Base-by-base conservation (phyloP, 1,140 invertebrate genomes). In the Hetaerina americana region DNA sequence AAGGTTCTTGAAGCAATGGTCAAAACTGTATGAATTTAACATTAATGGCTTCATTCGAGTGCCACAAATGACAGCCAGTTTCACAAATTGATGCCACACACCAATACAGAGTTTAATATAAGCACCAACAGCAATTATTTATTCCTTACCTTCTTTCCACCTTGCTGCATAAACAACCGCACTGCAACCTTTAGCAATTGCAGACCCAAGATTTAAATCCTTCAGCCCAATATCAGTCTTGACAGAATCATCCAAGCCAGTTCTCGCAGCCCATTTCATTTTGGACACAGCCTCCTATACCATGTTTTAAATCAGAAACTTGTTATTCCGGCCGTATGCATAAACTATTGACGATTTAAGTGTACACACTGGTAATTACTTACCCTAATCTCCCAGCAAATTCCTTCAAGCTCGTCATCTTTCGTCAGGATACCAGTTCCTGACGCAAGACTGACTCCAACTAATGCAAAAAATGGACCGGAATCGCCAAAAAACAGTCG, bases 111-210 rank as follows among this genome's bases (percentile, higher is more conserved):
- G n/a, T n/a, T n/a, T n/a, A n/a, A n/a, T n/a, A n/a, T n/a, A n/a
- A n/a, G n/a, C n/a, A n/a, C n/a, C n/a, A n/a, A n/a, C n/a, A n/a
- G n/a, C n/a, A n/a, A n/a, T n/a, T n/a, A n/a, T n/a, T n/a, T n/a
- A n/a, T n/a, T n/a, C n/a, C n/a, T 2, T 68, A 68, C 71, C 66
- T 68, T 77, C 78, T 77, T 82, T 86, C 72, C 83, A 80, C 75
- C 81, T 83, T 57, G 90, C 90, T 26, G 88, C 85, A 79, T 94
- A 92, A 5, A 95, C 91, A 31, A 89, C 91, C 57, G 90, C 92
- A 75, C 89, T 92, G 78, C 90, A 90, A 26, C 93, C 93, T 81
- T 94, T 92, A 8, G 88, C 90, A 74, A 95, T 88, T 0, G 86
- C 80, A 26, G 86, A 82, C 1, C 90, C 91, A 72, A 93, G 82